These are phyloP conservation scores for Melanerpes aurifrons DNA, from an alignment of 2,113 vertebrate genomes.

Conservation along the genomic window DNA sequence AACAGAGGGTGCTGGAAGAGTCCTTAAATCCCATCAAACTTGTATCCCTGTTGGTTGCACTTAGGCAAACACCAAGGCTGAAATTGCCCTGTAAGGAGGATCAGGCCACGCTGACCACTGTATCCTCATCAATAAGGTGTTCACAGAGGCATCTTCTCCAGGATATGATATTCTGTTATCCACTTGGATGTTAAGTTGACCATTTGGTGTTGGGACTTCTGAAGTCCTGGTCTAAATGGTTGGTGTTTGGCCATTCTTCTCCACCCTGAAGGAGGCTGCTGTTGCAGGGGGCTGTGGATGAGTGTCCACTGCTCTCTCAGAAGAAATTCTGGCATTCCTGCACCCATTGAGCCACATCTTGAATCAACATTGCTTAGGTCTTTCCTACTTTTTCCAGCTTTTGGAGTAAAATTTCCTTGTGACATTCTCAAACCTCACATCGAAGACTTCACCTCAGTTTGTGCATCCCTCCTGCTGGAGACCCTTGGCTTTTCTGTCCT, in stretches of 20 bases:
- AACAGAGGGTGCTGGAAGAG: background rate
- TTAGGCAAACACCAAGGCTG: background rate
- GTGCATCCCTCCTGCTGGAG: fast-evolving
- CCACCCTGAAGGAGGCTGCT: background rate
- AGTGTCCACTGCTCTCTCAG: too few relatives aligned
- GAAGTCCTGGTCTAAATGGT: background rate
- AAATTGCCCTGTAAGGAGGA: background rate
- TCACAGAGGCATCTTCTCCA: background rate
- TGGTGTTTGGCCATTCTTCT: background rate
- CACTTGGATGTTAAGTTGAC: fast-evolving
- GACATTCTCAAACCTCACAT: fast-evolving
- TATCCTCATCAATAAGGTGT: fast-evolving
- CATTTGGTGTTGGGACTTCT: background rate
- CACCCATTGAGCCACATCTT: fast-evolving
- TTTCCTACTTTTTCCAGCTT: background rate
- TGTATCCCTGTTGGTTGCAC: background rate
- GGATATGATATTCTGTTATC: fast-evolving
- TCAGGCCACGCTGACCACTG: fast-evolving
- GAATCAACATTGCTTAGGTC: background rate
- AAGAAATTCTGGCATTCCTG: background rate
- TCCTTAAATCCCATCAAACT: background rate
- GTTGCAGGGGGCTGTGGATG: fast-evolving
- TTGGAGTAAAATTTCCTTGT: background rate
- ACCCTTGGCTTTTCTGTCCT: background rate
- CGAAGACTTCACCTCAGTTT: background rate